Conservation (phyloP, 2,113 vertebrate species). For the Macrotis lagotis region DNA sequence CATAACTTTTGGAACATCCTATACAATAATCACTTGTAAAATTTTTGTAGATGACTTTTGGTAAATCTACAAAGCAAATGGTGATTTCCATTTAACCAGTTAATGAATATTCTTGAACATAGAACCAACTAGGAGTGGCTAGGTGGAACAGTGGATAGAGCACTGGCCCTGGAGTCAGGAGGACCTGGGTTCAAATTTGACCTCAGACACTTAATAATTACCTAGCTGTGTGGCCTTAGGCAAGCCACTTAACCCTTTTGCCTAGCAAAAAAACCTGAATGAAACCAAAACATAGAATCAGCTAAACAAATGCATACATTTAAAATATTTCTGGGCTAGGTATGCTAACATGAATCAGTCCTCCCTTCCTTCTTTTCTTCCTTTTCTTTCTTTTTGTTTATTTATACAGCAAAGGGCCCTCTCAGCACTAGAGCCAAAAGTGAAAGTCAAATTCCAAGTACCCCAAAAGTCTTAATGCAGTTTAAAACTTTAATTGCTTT, state of each 20-base stretch:
- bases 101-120: constrained; percentile 71
- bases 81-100: constrained; percentile 73
- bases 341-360: neutral
- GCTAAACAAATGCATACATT: constrained; percentile 71
- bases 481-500: neutral
- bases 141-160: too few species aligned
- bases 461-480: neutral
- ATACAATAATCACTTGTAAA: neutral
- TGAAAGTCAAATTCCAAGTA: neutral
- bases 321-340: constrained; percentile 71
- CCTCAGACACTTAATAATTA: too few species aligned
- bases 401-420: neutral
- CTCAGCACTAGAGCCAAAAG: neutral
- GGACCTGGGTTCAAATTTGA: too few species aligned
- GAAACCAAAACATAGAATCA: constrained; percentile 78
- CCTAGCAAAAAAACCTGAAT: too few species aligned
- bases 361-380: too few species aligned
- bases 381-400: neutral
- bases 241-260: too few species aligned
- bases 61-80: constrained; percentile 74
- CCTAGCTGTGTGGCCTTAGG: too few species aligned
- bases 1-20: neutral
- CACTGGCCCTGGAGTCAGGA: too few species aligned
- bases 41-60: constrained; percentile 27
- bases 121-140: too few species aligned